Base-by-base conservation (phyloP, 2,888 invertebrate genomes). In the Hemistola chrysoprasaria region DNA sequence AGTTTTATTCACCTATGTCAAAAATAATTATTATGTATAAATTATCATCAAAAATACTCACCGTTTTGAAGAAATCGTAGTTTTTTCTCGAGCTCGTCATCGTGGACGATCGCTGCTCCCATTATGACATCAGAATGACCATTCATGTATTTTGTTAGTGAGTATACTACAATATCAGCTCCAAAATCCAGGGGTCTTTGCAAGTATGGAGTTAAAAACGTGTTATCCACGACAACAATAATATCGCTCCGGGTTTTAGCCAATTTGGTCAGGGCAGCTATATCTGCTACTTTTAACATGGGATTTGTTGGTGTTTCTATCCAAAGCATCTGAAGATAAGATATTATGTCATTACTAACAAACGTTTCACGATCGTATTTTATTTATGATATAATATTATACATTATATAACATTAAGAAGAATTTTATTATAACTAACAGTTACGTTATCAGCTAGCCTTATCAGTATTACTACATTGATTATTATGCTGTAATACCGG, bases 291-390 rank as follows among this genome's bases (percentile, higher is more conserved):
- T 88, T 97, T 97, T 56, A 98, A 77, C 6, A 95, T 85, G 0
- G 99, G 99, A 87, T 99, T 99, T n/a, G 98, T 97, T 0, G 98
- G 98, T 0, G 96, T 94, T 81, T 99, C 99, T 47, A 98, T 78
- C 98, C 98, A 99, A 24, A 99, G 90, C 78, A 95, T 85, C 94
- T 95, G 63, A 26, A 90, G 87, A 48, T 50, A 30, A 28, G 8
- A 11, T 11, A 16, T 22, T 0, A 25, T 7, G 28, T 16, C 2
- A 16, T 16, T 16, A 4, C 16, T 16, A 16, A 16, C 16, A 16
- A n/a, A n/a, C n/a, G n/a, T n/a, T n/a, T n/a, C n/a, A n/a, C n/a
- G n/a, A n/a, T n/a, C n/a, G n/a, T n/a, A n/a, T n/a, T n/a, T n/a
- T n/a, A n/a, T n/a, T n/a, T n/a, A n/a, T n/a, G n/a, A n/a, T n/a